These are phyloP conservation scores for Battus philenor DNA, from an alignment of 1,140 invertebrate genomes.

Conservation along the genomic window DNA sequence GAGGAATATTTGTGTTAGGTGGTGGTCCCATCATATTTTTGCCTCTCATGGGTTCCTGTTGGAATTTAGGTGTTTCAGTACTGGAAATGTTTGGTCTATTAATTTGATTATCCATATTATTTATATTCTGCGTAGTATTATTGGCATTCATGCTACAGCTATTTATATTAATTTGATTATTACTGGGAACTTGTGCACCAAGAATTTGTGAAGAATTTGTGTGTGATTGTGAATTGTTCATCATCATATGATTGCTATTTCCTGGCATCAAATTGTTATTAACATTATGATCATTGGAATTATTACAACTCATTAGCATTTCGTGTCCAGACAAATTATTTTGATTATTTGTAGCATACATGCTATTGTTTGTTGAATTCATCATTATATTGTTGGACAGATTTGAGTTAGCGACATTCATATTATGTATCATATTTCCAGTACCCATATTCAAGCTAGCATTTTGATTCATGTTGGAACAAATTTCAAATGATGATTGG, in stretches of 20 bases:
- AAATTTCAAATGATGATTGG: constrained; percentile 59
- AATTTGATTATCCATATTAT: constrained; percentile 52
- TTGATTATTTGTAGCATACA: constrained; percentile 50
- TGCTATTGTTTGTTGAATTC: constrained; percentile 50
- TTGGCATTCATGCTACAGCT: constrained; percentile 54
- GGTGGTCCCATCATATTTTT: constrained; percentile 59
- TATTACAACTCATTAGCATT: constrained; percentile 63
- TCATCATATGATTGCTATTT: constrained; percentile 61
- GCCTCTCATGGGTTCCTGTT: constrained; percentile 48
- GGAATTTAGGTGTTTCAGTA: constrained; percentile 55
- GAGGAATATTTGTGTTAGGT: constrained; percentile 37
- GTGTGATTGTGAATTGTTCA: constrained; percentile 54
- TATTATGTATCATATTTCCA: constrained; percentile 54
- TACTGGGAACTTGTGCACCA: constrained; percentile 40
- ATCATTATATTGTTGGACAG: constrained; percentile 63
- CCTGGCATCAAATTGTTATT: constrained; percentile 48
- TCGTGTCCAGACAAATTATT: constrained; percentile 54
- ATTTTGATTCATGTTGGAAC: constrained; percentile 48
- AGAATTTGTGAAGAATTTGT: constrained; percentile 44
- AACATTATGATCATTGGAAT: constrained; percentile 49
- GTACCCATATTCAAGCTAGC: constrained; percentile 50
- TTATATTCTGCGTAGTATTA: constrained; percentile 42
- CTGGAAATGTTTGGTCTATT: constrained; percentile 48
- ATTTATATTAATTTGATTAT: constrained; percentile 59
- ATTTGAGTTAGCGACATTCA: constrained; percentile 56